Conservation (phyloP, 1,140 invertebrate species). For the Brachionus sp. region DNA sequence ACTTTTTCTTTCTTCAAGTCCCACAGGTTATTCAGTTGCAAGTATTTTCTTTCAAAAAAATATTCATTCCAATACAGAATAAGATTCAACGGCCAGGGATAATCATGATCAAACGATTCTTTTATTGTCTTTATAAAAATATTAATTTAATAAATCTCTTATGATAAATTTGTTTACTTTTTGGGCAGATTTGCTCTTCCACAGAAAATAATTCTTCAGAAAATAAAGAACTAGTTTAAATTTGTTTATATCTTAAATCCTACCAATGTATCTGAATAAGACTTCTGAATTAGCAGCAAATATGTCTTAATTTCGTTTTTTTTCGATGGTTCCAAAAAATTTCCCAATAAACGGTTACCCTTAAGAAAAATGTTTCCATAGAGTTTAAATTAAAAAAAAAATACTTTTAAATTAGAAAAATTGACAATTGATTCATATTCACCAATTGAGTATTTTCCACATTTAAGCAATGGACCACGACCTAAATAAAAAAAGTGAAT, state of each 20-base stretch:
- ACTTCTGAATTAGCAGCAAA: conserved; percentile 9
- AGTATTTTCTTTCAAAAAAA: background rate
- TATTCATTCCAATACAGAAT: conserved; percentile 22
- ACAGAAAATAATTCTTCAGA: background rate
- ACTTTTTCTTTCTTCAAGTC: background rate
- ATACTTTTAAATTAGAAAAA: conserved; percentile 42
- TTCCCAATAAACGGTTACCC: background rate
- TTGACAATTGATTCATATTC: conserved; percentile 42
- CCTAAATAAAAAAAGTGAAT: background rate
- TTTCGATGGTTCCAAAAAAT: conserved; percentile 20
- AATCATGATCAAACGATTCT: background rate
- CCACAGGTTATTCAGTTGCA: background rate
- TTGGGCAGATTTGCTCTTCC: background rate
- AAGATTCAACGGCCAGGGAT: conserved; percentile 6
- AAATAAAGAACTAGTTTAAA: background rate
- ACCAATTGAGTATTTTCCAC: conserved; percentile 39
- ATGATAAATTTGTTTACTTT: background rate
- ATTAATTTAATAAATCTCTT: background rate
- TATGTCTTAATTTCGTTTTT: conserved; percentile 28
- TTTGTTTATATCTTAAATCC: background rate
- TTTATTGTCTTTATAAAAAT: background rate
- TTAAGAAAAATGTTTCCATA: background rate
- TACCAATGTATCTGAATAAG: background rate
- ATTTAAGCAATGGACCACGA: conserved; percentile 18
- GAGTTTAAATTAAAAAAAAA: background rate